Conservation (phyloP, 2,888 invertebrate genomes). For the Molanna angustata region DNA sequence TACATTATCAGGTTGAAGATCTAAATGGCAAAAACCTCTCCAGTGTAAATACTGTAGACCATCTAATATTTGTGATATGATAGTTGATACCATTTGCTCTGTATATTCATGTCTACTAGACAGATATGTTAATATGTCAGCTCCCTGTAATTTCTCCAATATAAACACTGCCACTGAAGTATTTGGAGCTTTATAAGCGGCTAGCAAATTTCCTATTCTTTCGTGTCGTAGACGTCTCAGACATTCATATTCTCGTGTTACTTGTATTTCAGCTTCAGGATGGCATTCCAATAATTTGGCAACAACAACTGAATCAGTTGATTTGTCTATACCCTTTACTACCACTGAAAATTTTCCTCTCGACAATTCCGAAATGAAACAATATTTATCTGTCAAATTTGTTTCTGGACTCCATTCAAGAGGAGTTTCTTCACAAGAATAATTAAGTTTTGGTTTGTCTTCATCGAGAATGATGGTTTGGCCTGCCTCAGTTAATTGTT, state of each 20-base stretch:
- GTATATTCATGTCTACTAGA: constrained; percentile 86
- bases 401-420: constrained; percentile 68
- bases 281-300: constrained; percentile 77
- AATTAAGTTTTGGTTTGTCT: constrained; percentile 65
- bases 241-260: constrained; percentile 81
- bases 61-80: constrained; percentile 83
- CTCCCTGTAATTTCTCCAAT: constrained; percentile 84
- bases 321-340: constrained; percentile 76
- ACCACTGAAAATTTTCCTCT: constrained; percentile 86
- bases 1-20: constrained; percentile 93
- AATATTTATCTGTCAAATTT: constrained; percentile 72
- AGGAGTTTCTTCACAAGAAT: constrained; percentile 70
- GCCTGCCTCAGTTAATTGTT: constrained; percentile 81
- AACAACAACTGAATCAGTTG: constrained; percentile 71
- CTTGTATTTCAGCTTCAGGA: constrained; percentile 62
- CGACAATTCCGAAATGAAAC: constrained; percentile 80
- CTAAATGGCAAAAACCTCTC: constrained; percentile 84
- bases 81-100: constrained; percentile 87
- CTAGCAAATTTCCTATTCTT: constrained; percentile 73
- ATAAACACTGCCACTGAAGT: constrained; percentile 69
- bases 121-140: constrained; percentile 86
- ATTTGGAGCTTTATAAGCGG: constrained; percentile 68
- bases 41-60: constrained; percentile 94
- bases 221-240: constrained; percentile 82
- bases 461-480: constrained; percentile 64